Conservation (phyloP, 2,113 vertebrate genomes). For the Malurus cyaneus region DNA sequence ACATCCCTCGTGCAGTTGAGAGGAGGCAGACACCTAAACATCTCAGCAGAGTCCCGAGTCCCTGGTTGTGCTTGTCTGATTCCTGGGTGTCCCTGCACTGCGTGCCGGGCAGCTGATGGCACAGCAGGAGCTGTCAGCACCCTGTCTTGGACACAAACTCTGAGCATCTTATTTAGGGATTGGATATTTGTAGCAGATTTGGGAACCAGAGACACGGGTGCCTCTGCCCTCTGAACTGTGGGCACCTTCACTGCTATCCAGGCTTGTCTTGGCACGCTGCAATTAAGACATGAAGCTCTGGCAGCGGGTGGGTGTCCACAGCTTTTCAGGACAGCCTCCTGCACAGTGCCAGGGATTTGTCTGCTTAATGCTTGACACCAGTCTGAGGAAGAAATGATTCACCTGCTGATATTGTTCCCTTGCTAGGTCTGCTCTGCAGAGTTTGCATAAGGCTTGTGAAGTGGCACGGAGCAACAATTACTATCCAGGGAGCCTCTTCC, state of each 20-base stretch:
- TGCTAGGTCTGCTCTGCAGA: constrained; percentile 93
- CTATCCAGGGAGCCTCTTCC: constrained; percentile 95
- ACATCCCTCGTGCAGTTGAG: background rate
- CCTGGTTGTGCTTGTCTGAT: background rate
- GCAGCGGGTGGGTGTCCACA: background rate
- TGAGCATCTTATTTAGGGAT: background rate
- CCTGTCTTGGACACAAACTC: background rate
- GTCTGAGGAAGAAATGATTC: background rate
- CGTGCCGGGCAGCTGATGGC: background rate
- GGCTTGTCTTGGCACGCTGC: background rate
- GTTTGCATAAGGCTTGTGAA: constrained; percentile 95
- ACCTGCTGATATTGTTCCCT: background rate
- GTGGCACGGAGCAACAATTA: constrained; percentile 94
- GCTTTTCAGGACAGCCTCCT: background rate
- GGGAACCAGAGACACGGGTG: background rate
- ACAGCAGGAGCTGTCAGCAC: background rate
- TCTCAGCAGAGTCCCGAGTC: background rate
- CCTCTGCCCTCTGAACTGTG: background rate
- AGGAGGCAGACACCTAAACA: background rate
- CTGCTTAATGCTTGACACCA: background rate
- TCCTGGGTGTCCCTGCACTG: background rate
- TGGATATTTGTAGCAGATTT: background rate
- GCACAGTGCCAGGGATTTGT: background rate
- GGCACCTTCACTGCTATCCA: background rate
- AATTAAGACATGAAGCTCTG: background rate